Evolutionary conservation across 2,113 vertebrate species (phyloP).

Genomic region (Pedetes capensis): DNA sequence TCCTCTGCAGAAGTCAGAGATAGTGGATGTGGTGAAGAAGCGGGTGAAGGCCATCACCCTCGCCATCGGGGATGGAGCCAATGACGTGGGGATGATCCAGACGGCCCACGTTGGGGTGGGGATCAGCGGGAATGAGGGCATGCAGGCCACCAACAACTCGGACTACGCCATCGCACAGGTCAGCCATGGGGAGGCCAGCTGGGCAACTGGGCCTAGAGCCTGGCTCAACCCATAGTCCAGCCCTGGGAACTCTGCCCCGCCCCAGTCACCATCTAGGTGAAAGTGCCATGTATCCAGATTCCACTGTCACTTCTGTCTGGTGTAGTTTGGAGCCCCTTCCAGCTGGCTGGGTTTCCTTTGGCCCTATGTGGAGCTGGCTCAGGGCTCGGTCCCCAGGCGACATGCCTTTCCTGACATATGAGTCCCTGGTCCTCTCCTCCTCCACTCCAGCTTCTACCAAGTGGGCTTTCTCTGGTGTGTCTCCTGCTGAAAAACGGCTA

Average conservation of each 20-base stretch:
- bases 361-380: neutral
- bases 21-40: slow-evolving; percentile 99
- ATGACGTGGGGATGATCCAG: slow-evolving; percentile 99
- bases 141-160: slow-evolving; percentile 98
- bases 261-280: neutral
- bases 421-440: neutral
- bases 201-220: neutral
- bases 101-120: slow-evolving; percentile 97
- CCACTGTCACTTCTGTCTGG: neutral
- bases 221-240: neutral
- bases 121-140: slow-evolving; percentile 98
- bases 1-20: slow-evolving; percentile 98
- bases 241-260: neutral
- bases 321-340: neutral
- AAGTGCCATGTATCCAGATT: neutral
- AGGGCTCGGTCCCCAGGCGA: neutral
- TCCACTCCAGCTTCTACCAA: neutral
- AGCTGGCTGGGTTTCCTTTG: neutral
- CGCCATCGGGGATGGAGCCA: slow-evolving; percentile 97
- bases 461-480: neutral
- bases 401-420: neutral
- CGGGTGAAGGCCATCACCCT: slow-evolving; percentile 98
- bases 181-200: slow-evolving; percentile 51
- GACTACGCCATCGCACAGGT: slow-evolving; percentile 99
- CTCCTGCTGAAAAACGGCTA: neutral